Base-by-base conservation (phyloP, 2,888 invertebrate genomes). In the Plebejus melissa region DNA sequence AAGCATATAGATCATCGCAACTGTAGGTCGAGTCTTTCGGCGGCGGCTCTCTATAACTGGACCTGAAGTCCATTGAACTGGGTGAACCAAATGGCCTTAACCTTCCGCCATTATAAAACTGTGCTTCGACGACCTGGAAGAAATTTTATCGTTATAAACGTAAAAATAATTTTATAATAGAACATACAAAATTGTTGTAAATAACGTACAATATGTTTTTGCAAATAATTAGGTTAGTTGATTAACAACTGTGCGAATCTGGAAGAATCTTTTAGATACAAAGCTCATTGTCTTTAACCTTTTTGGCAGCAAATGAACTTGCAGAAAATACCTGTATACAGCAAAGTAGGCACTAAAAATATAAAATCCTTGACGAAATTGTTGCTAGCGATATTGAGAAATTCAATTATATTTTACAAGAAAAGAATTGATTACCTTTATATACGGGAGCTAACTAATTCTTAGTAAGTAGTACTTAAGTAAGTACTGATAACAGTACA, bases 1-100 rank as follows among this genome's bases (percentile, higher is more conserved):
- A 75, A 1, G 81, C 76, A 58, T 77, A 76, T 22, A 83, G 72
- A 50, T 83, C 83, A 9, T 82, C 82, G 9, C 76, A 77, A 28
- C 76, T 76, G 57, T 77, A 78, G 46, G 76, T 77, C 9, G 71
- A n/a, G 13, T 79, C 79, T 75, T 72, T 77, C 9, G 74, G 60
- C 22, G 28, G 58, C 22, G 74, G 60, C 16, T 70, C 70, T 69
- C 16, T 65, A 65, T 65, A 65, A 65, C 32, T 36, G 13, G 65
- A 65, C 11, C 36, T 36, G 65, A 65, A 65, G 65, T 65, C 65
- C 65, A 65, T 13, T 65, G 65, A 65, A 65, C 32, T 36, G 32
- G 65, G 32, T 4, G 65, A 32, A 65, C 32, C 16, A 13, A 32
- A 65, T 16, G 65, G 65, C 65, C 65, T 65, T 28, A 65, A 65